Conservation (phyloP, 2,888 invertebrate genomes). For the Pharmacophagus antenor region DNA sequence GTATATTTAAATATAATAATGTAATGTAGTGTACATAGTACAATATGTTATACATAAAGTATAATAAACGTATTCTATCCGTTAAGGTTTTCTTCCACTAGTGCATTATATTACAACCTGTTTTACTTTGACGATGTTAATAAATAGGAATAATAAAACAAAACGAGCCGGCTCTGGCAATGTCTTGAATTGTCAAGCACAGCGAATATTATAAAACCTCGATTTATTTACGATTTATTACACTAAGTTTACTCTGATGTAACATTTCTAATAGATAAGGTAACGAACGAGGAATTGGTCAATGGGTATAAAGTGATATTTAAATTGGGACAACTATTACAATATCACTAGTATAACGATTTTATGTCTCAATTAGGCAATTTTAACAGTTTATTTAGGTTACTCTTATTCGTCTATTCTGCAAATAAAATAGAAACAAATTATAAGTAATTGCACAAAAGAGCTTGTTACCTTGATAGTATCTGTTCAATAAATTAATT, state of each 20-base stretch:
- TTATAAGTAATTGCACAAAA: no score
- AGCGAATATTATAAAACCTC: not conserved
- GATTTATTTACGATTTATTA: not conserved
- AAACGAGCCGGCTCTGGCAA: not conserved
- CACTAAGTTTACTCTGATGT: not conserved
- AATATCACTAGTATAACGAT: no score
- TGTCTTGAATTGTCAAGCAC: not conserved
- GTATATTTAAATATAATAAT: no score
- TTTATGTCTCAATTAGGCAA: no score
- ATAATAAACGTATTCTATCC: not conserved
- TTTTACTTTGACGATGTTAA: slow-evolving; percentile 1
- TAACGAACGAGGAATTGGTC: not conserved
- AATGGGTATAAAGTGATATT: not conserved
- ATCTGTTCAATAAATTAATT: no score
- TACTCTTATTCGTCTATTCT: no score
- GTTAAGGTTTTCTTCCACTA: not conserved
- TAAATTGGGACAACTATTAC: not conserved
- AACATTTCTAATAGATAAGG: not conserved
- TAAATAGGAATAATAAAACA: not conserved
- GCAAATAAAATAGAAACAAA: no score
- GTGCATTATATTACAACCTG: not conserved
- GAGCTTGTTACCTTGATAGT: no score
- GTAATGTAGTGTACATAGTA: no score
- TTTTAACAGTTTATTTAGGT: no score
- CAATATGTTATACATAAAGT: not conserved